Conservation (phyloP, 2,888 invertebrate species). For the Pheosia gnoma region DNA sequence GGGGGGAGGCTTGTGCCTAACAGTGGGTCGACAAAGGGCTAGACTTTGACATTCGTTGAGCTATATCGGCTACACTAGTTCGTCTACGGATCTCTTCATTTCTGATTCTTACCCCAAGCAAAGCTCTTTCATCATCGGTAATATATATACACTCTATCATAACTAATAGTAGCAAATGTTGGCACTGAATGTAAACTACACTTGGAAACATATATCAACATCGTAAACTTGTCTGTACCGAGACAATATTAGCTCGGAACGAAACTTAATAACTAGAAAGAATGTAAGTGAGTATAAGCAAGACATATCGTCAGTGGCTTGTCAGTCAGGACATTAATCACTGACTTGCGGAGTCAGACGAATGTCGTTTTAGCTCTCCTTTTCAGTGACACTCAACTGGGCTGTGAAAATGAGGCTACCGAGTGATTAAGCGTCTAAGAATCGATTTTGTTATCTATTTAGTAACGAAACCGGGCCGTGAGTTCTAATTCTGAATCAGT, state of each 20-base stretch:
- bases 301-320: slow-evolving; percentile 2
- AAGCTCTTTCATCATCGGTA: too few relatives aligned
- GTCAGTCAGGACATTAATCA: slow-evolving; percentile 5
- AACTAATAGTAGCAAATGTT: not conserved
- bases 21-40: too few relatives aligned
- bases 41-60: too few relatives aligned
- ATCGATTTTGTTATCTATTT: slow-evolving; percentile 2
- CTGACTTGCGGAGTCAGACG: not conserved
- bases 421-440: slow-evolving; percentile 3
- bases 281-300: slow-evolving; percentile 2
- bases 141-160: too few relatives aligned
- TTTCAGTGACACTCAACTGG: slow-evolving; percentile 1
- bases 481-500: not conserved
- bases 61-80: too few relatives aligned
- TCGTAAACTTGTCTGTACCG: slow-evolving; percentile 1
- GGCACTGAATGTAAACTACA: not conserved
- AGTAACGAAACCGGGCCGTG: not conserved
- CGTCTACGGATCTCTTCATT: too few relatives aligned
- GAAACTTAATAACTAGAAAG: slow-evolving; percentile 4
- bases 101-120: too few relatives aligned
- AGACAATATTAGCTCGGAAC: not conserved
- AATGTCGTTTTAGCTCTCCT: not conserved
- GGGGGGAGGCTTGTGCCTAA: too few relatives aligned
- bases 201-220: not conserved
- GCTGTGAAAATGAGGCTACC: slow-evolving; percentile 1